These are phyloP conservation scores for Listronotus oregonensis DNA, from an alignment of 1,140 invertebrate genomes.

Conservation along the genomic window DNA sequence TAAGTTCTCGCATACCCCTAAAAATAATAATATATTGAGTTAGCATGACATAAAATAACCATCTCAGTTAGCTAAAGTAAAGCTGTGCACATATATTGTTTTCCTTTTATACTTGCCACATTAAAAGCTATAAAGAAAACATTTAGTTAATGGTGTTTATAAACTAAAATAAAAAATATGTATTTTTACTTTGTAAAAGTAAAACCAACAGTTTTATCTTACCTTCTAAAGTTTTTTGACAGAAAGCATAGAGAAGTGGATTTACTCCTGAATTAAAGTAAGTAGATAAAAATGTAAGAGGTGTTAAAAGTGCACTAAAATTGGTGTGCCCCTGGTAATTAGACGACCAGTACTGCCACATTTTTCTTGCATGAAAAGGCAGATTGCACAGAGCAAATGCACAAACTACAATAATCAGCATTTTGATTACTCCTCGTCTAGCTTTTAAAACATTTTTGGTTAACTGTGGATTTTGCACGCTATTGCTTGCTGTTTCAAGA, in stretches of 20 bases:
- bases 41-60: background rate
- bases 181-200: constrained; percentile 67
- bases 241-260: constrained; percentile 85
- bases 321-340: constrained; percentile 49
- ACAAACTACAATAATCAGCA: constrained; percentile 78
- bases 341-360: constrained; percentile 72
- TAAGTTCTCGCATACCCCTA: constrained; percentile 64
- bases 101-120: background rate
- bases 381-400: constrained; percentile 85
- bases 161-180: too few relatives aligned
- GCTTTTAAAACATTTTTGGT: constrained; percentile 71
- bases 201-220: constrained; percentile 77
- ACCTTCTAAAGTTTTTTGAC: constrained; percentile 73
- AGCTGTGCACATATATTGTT: background rate
- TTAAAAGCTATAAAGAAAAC: too few relatives aligned
- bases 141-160: too few relatives aligned
- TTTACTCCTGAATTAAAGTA: constrained; percentile 87
- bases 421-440: constrained; percentile 72
- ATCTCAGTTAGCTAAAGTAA: background rate
- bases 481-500: constrained; percentile 4
- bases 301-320: constrained; percentile 76
- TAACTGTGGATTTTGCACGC: constrained; percentile 57
- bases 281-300: constrained; percentile 80
- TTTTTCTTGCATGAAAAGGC: constrained; percentile 81
- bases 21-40: constrained; percentile 12